Conservation (phyloP, 2,797 vertebrate species). For the Vultur gryphus region DNA sequence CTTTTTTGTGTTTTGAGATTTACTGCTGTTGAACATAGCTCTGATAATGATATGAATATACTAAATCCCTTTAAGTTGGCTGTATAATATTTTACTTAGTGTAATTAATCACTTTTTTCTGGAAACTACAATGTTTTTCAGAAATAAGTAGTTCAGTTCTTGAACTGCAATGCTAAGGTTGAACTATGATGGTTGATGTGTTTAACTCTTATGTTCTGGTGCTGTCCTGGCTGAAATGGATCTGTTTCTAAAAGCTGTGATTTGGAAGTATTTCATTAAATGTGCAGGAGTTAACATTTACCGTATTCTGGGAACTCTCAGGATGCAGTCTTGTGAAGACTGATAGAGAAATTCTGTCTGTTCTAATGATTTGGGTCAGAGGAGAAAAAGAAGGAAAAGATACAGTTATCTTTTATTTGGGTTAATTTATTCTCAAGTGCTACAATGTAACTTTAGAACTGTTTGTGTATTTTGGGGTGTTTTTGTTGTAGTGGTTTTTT, state of each 20-base stretch:
- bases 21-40: background rate
- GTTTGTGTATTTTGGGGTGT: background rate
- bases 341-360: background rate
- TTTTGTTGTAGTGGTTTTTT: background rate
- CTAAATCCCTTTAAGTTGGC: background rate
- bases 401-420: rapidly evolving
- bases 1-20: background rate
- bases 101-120: background rate
- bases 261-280: background rate
- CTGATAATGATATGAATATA: background rate
- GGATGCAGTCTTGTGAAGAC: background rate
- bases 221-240: background rate
- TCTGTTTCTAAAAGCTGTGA: background rate
- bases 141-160: background rate
- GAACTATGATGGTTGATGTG: background rate
- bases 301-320: background rate
- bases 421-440: background rate
- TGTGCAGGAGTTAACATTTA: background rate
- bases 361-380: background rate
- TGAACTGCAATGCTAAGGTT: background rate
- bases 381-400: background rate
- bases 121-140: background rate
- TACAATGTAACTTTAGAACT: background rate
- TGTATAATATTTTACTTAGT: background rate
- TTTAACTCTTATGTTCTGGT: background rate